A percentile compares a stretch with the other conserved stretches of the same genome.
Evolutionary conservation across 1,140 invertebrate species (phyloP).

Genomic region (Brachionus paranguensis): DNA sequence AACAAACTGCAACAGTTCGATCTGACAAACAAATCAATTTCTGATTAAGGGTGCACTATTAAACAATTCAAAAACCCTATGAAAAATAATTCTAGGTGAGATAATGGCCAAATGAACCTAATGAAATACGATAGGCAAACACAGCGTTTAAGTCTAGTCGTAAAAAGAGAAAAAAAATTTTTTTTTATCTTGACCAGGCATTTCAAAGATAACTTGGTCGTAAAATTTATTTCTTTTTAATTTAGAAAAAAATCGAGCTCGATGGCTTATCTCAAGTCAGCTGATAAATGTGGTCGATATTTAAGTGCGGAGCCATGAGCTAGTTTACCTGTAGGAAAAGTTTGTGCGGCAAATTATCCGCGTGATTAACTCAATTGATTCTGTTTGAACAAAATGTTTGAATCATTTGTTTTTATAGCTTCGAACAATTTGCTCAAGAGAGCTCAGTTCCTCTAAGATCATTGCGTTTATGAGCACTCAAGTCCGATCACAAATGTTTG

Average conservation of each 20-base stretch:
- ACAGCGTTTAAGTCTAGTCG: background rate
- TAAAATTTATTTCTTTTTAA: slow-evolving; percentile 23
- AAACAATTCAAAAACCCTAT: background rate
- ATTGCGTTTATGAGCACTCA: background rate
- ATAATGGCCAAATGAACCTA: background rate
- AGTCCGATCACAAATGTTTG: background rate
- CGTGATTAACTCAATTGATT: slow-evolving; percentile 32
- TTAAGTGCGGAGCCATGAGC: background rate
- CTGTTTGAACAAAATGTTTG: background rate
- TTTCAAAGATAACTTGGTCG: background rate
- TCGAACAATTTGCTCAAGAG: background rate
- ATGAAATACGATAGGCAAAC: background rate
- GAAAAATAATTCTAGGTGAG: background rate
- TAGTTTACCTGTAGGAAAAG: slow-evolving; percentile 8
- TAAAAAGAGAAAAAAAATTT: background rate
- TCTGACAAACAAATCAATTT: background rate
- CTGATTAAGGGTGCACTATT: background rate
- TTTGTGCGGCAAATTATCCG: slow-evolving; percentile 14
- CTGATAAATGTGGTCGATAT: background rate
- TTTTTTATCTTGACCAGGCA: background rate
- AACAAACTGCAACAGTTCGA: background rate
- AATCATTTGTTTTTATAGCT: slow-evolving; percentile 29
- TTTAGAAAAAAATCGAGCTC: background rate
- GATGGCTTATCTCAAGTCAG: background rate
- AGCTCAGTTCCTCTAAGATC: background rate